Evolutionary conservation across 2,888 invertebrate species (phyloP).

Genomic region (Vanessa cardui): DNA sequence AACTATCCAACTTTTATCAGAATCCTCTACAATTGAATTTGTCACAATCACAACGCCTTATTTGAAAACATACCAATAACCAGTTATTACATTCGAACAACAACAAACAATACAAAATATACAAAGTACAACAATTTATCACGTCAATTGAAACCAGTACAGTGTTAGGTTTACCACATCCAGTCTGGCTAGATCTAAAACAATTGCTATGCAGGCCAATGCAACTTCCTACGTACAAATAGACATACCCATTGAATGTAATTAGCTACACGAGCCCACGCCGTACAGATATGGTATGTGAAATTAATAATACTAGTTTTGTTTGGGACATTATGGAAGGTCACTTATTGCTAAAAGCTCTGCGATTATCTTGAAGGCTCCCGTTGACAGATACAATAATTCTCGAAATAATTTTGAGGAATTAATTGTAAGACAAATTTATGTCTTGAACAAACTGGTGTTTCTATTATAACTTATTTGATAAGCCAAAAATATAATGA

Average conservation of each 20-base stretch:
- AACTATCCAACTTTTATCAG: no score
- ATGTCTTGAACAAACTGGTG: no score
- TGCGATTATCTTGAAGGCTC: slow-evolving; percentile 23
- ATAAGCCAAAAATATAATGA: no score
- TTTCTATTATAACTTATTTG: no score
- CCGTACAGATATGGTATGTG: slow-evolving; percentile 59
- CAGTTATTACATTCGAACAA: no score
- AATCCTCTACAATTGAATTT: no score
- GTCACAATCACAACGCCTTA: no score
- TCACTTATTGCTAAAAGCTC: slow-evolving; percentile 18
- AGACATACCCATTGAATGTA: slow-evolving; percentile 49
- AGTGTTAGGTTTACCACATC: slow-evolving; percentile 37
- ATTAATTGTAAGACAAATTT: background rate
- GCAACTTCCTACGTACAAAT: slow-evolving; percentile 63
- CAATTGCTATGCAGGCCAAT: slow-evolving; percentile 64
- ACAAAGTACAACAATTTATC: background rate
- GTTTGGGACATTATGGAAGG: slow-evolving; percentile 37
- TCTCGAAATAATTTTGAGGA: background rate
- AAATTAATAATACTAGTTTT: slow-evolving; percentile 63
- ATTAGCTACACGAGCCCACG: slow-evolving; percentile 69
- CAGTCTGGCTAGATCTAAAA: slow-evolving; percentile 41
- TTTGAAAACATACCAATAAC: no score
- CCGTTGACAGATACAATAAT: slow-evolving; percentile 16
- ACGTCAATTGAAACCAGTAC: slow-evolving; percentile 2
- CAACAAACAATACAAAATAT: background rate